Evolutionary conservation across 2,888 invertebrate genomes (phyloP), one percentile per base, ranked within the genome.

Genomic region (Nudaria mundana): DNA sequence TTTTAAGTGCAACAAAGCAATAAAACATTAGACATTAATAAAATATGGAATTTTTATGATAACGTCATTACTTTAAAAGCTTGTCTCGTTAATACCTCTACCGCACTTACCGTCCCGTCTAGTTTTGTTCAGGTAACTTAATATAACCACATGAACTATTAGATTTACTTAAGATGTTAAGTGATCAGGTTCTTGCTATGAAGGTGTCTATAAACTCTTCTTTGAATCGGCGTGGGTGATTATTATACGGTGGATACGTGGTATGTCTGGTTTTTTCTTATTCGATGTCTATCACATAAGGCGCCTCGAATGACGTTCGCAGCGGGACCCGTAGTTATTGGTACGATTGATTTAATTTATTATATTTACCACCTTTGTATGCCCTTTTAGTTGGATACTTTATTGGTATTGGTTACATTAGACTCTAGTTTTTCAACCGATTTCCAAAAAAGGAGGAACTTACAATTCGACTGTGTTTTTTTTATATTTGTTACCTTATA

Each of bases 161-260:
- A 67, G 65, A 67, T 33, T 33, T 37, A 37, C 25, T 66, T 53
- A 61, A 68, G 65, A 77, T 72, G 71, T 78, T 71, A 72, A 63
- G 56, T 63, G 63, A 64, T 72, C 66, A 65, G 52, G 71, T 74
- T 65, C 78, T 75, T 58, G 46, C 61, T 63, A 73, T 80, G 80
- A 83, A 83, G 81, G 78, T 67, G 71, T 66, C 76, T 65, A 86
- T 87, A 87, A 86, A 85, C 71, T 65, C 67, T 61, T 64, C 73
- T 69, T 78, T 82, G n/a, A 81, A 82, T 79, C n/a, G 72, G 75
- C 67, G 82, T 82, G 80, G 83, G 84, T 57, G 75, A 52, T 60
- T 60, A 63, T n/a, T 55, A 61, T 57, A 66, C 62, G 66, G 47
- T 44, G 5, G 24, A 47, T 66, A 64, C 16, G 16, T 12, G 18